Evolutionary conservation across 2,797 vertebrate species (phyloP).

Genomic region (Setipinna tenuifilis): DNA sequence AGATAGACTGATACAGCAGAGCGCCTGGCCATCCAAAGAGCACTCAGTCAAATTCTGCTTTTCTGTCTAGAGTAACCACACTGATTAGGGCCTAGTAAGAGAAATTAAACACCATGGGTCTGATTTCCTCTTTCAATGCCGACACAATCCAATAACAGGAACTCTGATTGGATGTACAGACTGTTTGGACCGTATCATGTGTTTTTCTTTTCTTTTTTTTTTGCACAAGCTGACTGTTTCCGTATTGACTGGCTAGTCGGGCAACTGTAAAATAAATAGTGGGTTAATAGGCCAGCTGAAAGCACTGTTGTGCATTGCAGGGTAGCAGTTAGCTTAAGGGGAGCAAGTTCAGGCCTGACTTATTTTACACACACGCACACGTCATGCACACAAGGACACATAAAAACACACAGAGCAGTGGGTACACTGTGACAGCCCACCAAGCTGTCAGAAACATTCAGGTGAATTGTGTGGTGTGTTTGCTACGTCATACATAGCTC

Average conservation of each 20-base stretch:
- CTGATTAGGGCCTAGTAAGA: background rate
- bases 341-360: background rate
- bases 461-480: background rate
- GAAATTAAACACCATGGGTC: conserved; percentile 10
- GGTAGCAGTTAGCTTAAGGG: background rate
- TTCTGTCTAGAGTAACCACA: background rate
- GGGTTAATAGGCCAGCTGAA: background rate
- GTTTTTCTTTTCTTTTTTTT: background rate
- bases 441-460: background rate
- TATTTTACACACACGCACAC: background rate
- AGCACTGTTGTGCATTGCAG: background rate
- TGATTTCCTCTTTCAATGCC: background rate
- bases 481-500: background rate
- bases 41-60: background rate
- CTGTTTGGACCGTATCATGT: background rate
- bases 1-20: conserved; percentile 19
- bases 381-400: background rate
- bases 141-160: background rate
- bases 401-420: background rate
- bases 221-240: background rate
- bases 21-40: conserved; percentile 13
- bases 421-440: background rate
- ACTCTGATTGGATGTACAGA: background rate
- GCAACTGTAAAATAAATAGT: background rate
- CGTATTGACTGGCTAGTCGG: background rate